These are phyloP conservation scores for Stenopsyche tienmushanensis DNA, from an alignment of 1,140 invertebrate species.

Conservation along the genomic window DNA sequence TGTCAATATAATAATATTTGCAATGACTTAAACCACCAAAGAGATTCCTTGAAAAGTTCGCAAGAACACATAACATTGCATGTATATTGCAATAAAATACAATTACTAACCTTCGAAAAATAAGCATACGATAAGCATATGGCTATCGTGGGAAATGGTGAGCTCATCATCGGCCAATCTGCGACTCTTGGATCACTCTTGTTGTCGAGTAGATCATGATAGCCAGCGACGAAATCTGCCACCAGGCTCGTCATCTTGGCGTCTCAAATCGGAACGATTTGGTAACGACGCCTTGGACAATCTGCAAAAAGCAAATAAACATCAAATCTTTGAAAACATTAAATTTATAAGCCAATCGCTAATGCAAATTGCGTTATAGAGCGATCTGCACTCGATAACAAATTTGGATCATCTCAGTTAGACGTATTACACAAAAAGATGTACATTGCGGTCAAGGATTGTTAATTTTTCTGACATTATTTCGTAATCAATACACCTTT, in stretches of 20 bases:
- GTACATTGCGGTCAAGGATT: too few relatives aligned
- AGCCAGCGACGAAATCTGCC: conserved; percentile 49
- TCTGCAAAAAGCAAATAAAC: neutral
- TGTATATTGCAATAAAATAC: too few relatives aligned
- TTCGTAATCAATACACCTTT: too few relatives aligned
- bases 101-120: conserved; percentile 69
- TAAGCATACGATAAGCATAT: conserved; percentile 78
- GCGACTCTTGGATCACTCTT: conserved; percentile 77
- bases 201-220: conserved; percentile 71
- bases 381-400: neutral
- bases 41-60: too few relatives aligned
- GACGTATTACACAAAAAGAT: too few relatives aligned
- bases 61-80: too few relatives aligned
- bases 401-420: neutral
- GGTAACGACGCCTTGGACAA: neutral
- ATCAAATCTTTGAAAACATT: neutral
- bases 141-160: conserved; percentile 75
- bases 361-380: neutral
- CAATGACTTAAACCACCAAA: too few relatives aligned
- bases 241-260: conserved; percentile 45
- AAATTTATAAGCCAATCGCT: neutral
- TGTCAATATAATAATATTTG: too few relatives aligned
- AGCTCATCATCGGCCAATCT: conserved; percentile 81
- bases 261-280: neutral
- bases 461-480: too few relatives aligned